Evolutionary conservation across 2,888 invertebrate species (phyloP), one percentile per base, ranked within the genome.

Genomic region (Mesorhabditis spiculigera): DNA sequence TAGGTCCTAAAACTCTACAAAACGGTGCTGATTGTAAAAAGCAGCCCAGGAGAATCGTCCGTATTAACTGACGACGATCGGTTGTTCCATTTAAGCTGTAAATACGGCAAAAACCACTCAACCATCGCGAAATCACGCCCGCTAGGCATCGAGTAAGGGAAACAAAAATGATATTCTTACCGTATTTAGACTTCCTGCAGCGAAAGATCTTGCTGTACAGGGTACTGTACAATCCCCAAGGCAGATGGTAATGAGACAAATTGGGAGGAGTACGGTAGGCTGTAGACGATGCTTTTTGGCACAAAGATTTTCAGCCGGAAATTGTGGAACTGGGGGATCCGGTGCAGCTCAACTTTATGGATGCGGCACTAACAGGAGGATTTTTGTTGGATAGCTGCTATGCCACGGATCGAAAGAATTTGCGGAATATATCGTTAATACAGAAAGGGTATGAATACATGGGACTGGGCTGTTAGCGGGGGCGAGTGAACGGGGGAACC

Each of bases 21-120:
- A 50, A 50, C 58, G 58, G 58, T 50, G 58, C n/a, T 50, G 58
- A 50, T 50, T n/a, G 58, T 50, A n/a, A 50, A 50, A 50, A 13
- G 10, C 10, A 50, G n/a, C 8, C n/a, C 58, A n/a, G 58, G n/a
- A 10, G 58, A 50, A 13, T 10, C 10, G 10, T n/a, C 10, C 8
- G n/a, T 50, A 50, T 50, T 50, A n/a, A 50, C 58, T 50, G 58
- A 50, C 8, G 58, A 50, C 58, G 58, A 50, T 50, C 58, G 58
- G 10, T 50, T 50, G n/a, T 50, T 50, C n/a, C 58, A 50, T 50
- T 13, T 50, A 10, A 50, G 58, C n/a, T 50, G 58, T 50, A 50
- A 50, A 50, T 50, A 50, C n/a, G 10, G 58, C 10, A n/a, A n/a
- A 50, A 50, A 50, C n/a, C 58, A 50, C 8, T 13, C 58, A n/a